Percentiles rank a stretch among this genome's conserved stretches.
These are phyloP conservation scores for Zaprionus davidi DNA, from an alignment of 1,140 invertebrate genomes.

Conservation along the genomic window DNA sequence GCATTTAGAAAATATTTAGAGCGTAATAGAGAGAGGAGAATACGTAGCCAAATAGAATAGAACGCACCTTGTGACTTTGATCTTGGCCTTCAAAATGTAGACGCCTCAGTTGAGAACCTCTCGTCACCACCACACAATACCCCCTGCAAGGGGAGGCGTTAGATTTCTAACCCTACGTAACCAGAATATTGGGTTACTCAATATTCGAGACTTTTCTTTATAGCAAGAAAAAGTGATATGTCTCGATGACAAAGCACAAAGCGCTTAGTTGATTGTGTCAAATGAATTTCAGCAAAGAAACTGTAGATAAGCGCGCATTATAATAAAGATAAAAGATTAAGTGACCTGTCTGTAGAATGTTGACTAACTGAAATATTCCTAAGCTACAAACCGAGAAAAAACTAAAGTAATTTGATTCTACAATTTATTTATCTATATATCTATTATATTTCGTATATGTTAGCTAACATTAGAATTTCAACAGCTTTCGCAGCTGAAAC, in stretches of 20 bases:
- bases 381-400: no score
- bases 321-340: neutral
- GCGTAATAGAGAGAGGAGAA: constrained; percentile 11
- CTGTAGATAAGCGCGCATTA: neutral
- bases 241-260: constrained; percentile 17
- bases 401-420: no score
- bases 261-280: constrained; percentile 8
- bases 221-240: neutral
- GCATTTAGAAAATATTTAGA: constrained; percentile 39
- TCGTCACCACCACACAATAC: neutral
- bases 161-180: neutral
- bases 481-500: neutral
- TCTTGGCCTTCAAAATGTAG: constrained; percentile 73
- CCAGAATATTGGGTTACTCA: constrained; percentile 5
- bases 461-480: neutral
- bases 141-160: neutral
- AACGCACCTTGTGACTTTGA: constrained; percentile 71
- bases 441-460: no score
- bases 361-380: neutral
- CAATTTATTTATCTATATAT: no score
- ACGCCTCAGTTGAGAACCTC: constrained; percentile 13
- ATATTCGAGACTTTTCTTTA: neutral
- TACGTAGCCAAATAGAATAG: constrained; percentile 7
- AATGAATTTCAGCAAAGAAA: neutral
- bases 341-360: neutral